Evolutionary conservation across 2,113 vertebrate species (phyloP), one percentile per base, ranked within the genome.

Genomic region (Pelecanoides urinatrix): DNA sequence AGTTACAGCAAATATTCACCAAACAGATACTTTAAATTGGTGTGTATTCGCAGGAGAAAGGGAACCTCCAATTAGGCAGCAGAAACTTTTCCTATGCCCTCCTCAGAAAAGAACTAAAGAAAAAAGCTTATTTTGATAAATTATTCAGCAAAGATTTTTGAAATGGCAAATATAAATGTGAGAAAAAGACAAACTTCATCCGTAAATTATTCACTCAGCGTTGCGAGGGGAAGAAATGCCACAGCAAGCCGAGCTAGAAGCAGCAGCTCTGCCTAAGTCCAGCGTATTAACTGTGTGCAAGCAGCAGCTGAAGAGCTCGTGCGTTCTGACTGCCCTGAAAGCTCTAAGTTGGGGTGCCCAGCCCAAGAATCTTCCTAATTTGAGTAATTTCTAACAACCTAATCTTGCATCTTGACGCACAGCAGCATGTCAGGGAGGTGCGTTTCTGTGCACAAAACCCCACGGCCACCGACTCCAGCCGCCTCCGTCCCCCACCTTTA

Each of bases 21-120:
- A 83, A 68, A 26, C 67, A 72, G 58, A 36, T 22, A 50, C 61
- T 70, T 45, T 6, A 73, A 49, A 72, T 47, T 16, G 53, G 86
- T 26, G 49, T 22, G 44, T n/a, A 67, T 72, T 74, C 9, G 4
- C 83, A 40, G 72, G 76, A 86, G 86, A n/a, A 68, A n/a, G 65
- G 88, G 83, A 95, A 80, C 63, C 75, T 88, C 76, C 88, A 92
- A 75, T 86, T 76, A 96, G 76, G 88, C 82, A 93, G 86, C 86
- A 90, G 75, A 16, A 91, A 71, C 55, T 80, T 86, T 13, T 93
- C 45, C 21, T 66, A 10, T 1, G 0, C 74, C 63, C 20, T 81
- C 44, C 49, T 88, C 47, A 16, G 62, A 45, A 52, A 92, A 77
- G 86, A 62, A 36, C 59, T 34, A 55, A 65, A 44, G 65, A 22